Percentiles rank a stretch among this genome's conserved stretches.
Evolutionary conservation across 2,797 vertebrate species (phyloP).

Genomic region (Lepidocolaptes lacrymiger): DNA sequence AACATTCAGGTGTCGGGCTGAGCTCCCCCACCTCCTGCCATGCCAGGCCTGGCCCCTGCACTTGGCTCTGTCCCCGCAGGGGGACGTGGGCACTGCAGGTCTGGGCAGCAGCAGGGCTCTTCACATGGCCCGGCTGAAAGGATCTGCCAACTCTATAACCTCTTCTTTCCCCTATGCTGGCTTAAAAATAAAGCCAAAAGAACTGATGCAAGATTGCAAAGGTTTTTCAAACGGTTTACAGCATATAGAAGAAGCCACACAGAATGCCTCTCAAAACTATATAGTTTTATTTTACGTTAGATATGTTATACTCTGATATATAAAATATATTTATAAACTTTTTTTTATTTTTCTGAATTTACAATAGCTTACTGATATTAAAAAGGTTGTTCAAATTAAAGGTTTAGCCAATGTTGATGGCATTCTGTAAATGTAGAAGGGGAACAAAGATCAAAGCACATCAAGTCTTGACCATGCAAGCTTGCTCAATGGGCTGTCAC

Average conservation of each 20-base stretch:
- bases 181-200: constrained; percentile 74
- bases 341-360: constrained; percentile 72
- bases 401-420: constrained; percentile 18
- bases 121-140: neutral
- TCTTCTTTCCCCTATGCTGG: constrained; percentile 34
- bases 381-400: constrained; percentile 73
- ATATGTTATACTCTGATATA: constrained; percentile 72
- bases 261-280: constrained; percentile 68
- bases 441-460: constrained; percentile 53
- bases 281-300: constrained; percentile 61
- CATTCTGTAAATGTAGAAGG: constrained; percentile 55
- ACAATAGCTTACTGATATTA: constrained; percentile 73
- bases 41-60: neutral
- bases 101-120: constrained; percentile 13
- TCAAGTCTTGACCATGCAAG: constrained; percentile 40
- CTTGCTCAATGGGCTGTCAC: constrained; percentile 12
- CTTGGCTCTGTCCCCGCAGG: neutral
- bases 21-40: neutral
- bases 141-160: neutral
- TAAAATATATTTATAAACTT: constrained; percentile 81
- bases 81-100: neutral
- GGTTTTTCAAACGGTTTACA: constrained; percentile 48
- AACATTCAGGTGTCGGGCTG: constrained; percentile 65
- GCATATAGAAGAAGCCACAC: constrained; percentile 52
- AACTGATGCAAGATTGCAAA: constrained; percentile 45